phyloP scores from a whole-genome alignment of 2,888 invertebrate species.

The Parthenolecanium corni region DNA sequence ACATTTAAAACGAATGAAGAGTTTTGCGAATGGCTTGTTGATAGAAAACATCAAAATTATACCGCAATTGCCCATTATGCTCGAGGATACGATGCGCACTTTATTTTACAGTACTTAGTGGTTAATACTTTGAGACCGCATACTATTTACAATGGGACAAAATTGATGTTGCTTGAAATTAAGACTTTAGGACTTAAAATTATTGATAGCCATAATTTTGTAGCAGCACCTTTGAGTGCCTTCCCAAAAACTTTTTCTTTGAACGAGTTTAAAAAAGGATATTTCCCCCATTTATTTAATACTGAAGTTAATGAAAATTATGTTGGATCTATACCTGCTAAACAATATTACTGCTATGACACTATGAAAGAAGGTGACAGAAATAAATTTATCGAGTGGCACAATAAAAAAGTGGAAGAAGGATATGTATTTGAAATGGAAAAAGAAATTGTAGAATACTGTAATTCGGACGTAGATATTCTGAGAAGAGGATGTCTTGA shows the following conservation, averaged over 20 bases:
- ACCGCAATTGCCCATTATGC: constrained; percentile 26
- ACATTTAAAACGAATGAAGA: constrained; percentile 28
- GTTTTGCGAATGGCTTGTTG: constrained; percentile 12
- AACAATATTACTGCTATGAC: constrained; percentile 31
- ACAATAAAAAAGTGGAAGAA: constrained; percentile 28
- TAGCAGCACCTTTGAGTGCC: constrained; percentile 30
- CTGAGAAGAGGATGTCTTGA: constrained; percentile 28
- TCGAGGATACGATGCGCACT: constrained; percentile 7
- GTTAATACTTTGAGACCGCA: constrained; percentile 10
- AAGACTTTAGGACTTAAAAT: neutral
- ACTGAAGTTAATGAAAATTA: constrained; percentile 33
- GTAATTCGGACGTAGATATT: constrained; percentile 17
- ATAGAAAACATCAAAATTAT: constrained; percentile 30
- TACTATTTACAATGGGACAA: constrained; percentile 24
- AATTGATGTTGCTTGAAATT: constrained; percentile 17
- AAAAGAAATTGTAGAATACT: constrained; percentile 16
- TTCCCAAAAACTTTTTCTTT: constrained; percentile 32
- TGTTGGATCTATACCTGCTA: constrained; percentile 32
- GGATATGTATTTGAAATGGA: constrained; percentile 30
- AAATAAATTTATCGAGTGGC: constrained; percentile 31
- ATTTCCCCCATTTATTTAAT: constrained; percentile 32
- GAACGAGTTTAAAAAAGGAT: constrained; percentile 32
- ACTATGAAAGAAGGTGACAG: constrained; percentile 29
- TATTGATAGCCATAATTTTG: constrained; percentile 30
- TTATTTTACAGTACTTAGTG: constrained; percentile 16